These are phyloP conservation scores for Bucorvus abyssinicus DNA, from an alignment of 2,797 vertebrate species.

Conservation along the genomic window DNA sequence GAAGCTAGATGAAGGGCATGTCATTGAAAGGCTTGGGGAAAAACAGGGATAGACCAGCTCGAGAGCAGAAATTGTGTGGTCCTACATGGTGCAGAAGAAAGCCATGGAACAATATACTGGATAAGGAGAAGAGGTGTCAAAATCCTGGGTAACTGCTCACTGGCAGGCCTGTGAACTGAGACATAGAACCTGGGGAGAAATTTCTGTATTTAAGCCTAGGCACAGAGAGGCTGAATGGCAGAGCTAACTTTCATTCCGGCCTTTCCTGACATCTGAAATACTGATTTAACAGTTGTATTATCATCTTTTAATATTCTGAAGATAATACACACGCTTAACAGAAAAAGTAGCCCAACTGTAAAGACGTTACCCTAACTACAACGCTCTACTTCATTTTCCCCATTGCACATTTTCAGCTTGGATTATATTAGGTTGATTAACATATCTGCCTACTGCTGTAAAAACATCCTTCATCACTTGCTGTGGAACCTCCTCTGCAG, in stretches of 20 bases:
- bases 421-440: neutral
- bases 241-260: neutral
- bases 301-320: neutral
- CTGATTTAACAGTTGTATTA: neutral
- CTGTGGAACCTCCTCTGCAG: neutral
- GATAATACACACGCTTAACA: neutral
- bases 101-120: neutral
- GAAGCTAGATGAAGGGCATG: neutral
- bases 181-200: neutral
- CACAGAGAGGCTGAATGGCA: neutral
- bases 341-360: neutral
- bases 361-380: neutral
- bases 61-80: neutral
- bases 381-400: neutral
- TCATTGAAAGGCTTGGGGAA: neutral
- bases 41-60: neutral
- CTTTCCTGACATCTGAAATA: neutral
- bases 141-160: neutral
- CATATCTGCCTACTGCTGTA: neutral
- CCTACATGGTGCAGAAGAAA: neutral
- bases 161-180: neutral
- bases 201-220: neutral
- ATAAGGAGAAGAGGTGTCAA: neutral
- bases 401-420: neutral
- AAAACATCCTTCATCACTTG: neutral